phyloP scores from a whole-genome alignment of 2,113 vertebrate species.

The Ochotona curzoniae region DNA sequence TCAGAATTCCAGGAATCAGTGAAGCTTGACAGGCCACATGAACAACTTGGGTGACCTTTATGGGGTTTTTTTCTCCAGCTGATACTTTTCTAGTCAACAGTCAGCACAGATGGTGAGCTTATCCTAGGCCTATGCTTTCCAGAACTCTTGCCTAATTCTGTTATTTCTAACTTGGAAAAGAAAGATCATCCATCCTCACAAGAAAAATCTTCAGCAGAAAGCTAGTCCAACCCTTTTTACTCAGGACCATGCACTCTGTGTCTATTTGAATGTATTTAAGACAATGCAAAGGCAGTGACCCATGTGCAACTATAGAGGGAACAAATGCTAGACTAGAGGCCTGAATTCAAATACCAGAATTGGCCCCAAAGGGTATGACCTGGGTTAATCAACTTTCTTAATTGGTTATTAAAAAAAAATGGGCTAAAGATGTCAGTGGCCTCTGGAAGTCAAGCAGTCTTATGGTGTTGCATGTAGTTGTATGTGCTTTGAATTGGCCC shows the following conservation, averaged over 20 bases:
- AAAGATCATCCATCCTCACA: background rate
- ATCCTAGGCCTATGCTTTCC: background rate
- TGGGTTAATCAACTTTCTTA: background rate
- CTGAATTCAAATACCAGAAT: background rate
- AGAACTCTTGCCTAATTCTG: background rate
- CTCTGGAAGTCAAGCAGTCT: background rate
- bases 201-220: slow-evolving; percentile 37
- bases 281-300: background rate
- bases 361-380: background rate
- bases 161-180: slow-evolving; percentile 12
- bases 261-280: background rate
- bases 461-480: background rate
- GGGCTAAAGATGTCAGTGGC: rapidly evolving
- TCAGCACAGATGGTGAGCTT: slow-evolving; percentile 61
- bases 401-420: background rate
- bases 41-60: slow-evolving; percentile 63
- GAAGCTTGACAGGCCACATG: slow-evolving; percentile 59
- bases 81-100: slow-evolving; percentile 61
- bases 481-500: too few relatives aligned
- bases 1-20: slow-evolving; percentile 77
- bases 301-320: background rate
- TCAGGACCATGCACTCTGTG: background rate
- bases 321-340: background rate
- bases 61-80: slow-evolving; percentile 37
- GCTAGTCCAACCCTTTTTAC: background rate